Evolutionary conservation across 2,797 vertebrate genomes (phyloP), one percentile per base, ranked within the genome.

Genomic region (Bucorvus abyssinicus): DNA sequence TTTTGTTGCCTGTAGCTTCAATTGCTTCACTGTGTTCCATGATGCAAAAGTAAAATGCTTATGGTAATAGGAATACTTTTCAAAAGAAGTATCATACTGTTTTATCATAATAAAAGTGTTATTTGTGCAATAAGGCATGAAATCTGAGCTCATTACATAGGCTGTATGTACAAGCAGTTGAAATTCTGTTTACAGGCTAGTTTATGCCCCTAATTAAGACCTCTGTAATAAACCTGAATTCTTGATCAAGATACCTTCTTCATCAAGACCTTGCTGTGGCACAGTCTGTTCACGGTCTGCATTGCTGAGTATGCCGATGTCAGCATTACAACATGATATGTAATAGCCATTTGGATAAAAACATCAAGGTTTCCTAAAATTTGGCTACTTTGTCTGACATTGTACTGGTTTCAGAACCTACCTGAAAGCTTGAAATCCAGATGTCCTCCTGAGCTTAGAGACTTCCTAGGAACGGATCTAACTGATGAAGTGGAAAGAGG

Each of bases 91-190:
- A 53, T 20, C 70, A 42, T 57, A 76, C 24, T 69, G 22, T 76
- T 95, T 81, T 89, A 78, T 52, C 9, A 0, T 64, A 91, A 84
- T 89, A 78, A 60, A 87, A 71, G 42, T 45, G 19, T 55, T 92
- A 65, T 79, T 79, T 95, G 84, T 95, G 63, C 44, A 94, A 60
- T 89, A 89, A 88, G 70, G 61, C 84, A 71, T 86, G 53, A 81
- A 89, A 84, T 86, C 32, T 65, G 42, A 57, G 77, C 55, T 89
- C 61, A 61, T 78, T 93, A 87, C 29, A 47, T 22, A 50, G 38
- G 9, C 32, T 87, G 44, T 76, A 34, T 69, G 18, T 36, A 42
- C 26, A 61, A 50, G 16, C 11, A 14, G 45, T 44, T 81, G 45
- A 87, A 74, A 71, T 76, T 84, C 87, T 89, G 10, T 92, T 73